Evolutionary conservation across 2,797 vertebrate species (phyloP).

Genomic region (Epinephelus malabaricus): DNA sequence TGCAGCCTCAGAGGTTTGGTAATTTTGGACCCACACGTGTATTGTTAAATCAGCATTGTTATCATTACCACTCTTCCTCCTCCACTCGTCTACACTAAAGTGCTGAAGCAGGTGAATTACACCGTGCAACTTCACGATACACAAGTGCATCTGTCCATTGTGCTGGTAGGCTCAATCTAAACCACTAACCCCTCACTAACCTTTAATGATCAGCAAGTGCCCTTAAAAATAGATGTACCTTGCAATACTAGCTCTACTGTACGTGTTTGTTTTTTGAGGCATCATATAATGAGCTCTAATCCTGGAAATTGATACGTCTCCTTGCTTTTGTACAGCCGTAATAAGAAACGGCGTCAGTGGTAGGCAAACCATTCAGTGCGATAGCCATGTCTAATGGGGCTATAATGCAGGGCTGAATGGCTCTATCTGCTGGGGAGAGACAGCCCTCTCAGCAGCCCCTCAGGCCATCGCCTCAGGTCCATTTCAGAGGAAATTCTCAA

Average conservation of each 20-base stretch:
- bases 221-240: slow-evolving; percentile 78
- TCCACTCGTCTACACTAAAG: slow-evolving; percentile 59
- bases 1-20: slow-evolving; percentile 60
- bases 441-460: slow-evolving; percentile 72
- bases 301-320: slow-evolving; percentile 56
- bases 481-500: slow-evolving; percentile 72
- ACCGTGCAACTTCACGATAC: slow-evolving; percentile 48
- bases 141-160: slow-evolving; percentile 63
- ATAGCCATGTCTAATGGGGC: slow-evolving; percentile 80
- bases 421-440: slow-evolving; percentile 72
- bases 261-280: slow-evolving; percentile 69
- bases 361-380: slow-evolving; percentile 67
- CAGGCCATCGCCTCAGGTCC: slow-evolving; percentile 76
- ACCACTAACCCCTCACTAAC: slow-evolving; percentile 57
- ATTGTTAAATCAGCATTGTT: slow-evolving; percentile 74
- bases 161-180: slow-evolving; percentile 50
- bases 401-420: slow-evolving; percentile 73
- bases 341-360: slow-evolving; percentile 62
- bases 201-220: slow-evolving; percentile 56
- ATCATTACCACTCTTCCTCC: slow-evolving; percentile 63
- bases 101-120: slow-evolving; percentile 76
- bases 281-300: slow-evolving; percentile 69
- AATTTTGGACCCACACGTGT: slow-evolving; percentile 61
- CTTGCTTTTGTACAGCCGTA: slow-evolving; percentile 61
- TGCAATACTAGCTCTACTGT: slow-evolving; percentile 55